Conservation (phyloP, 1,140 invertebrate genomes). For the Platorchestia sp. region DNA sequence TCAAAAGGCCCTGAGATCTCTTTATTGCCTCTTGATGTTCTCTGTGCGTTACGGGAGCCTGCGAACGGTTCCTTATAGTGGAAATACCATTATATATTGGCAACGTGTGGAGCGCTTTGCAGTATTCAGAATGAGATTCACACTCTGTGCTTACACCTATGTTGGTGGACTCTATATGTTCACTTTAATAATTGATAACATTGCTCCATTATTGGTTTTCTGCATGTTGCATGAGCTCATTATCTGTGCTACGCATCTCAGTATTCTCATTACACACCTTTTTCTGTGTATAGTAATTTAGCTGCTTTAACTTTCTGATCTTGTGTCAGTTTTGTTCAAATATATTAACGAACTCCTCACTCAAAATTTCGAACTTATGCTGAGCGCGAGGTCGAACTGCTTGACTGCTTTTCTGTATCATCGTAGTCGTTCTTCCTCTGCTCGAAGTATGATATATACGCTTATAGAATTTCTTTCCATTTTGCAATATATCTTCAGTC, state of each 20-base stretch:
- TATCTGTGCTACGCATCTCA: not conserved
- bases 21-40: not conserved
- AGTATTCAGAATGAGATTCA: too few species aligned
- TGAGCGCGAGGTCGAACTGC: too few species aligned
- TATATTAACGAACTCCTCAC: too few species aligned
- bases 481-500: too few species aligned
- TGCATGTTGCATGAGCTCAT: not conserved
- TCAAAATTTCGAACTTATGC: too few species aligned
- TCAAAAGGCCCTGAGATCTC: not conserved
- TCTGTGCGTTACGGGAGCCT: not conserved
- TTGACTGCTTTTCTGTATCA: too few species aligned
- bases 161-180: too few species aligned
- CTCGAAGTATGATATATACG: too few species aligned
- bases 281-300: not conserved
- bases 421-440: too few species aligned
- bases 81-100: not conserved
- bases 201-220: not conserved
- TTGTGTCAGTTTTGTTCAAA: not conserved
- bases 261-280: not conserved
- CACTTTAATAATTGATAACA: not conserved
- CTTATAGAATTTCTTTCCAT: too few species aligned
- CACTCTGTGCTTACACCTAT: too few species aligned
- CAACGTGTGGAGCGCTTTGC: not conserved
- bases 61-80: not conserved
- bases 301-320: not conserved